Conservation (phyloP, 2,888 invertebrate genomes). For the Coremacera marginata region DNA sequence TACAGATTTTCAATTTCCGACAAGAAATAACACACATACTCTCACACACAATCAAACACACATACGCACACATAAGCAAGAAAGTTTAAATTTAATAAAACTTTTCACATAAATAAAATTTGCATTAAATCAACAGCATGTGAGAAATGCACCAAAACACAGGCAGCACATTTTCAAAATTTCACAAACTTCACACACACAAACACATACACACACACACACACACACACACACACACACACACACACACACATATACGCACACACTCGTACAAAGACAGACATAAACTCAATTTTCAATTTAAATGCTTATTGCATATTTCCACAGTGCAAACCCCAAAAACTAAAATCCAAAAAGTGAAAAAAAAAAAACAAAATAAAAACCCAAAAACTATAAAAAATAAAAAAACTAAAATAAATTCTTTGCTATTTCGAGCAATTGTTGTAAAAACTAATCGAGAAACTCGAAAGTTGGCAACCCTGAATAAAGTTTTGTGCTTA, state of each 20-base stretch:
- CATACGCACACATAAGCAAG: neutral
- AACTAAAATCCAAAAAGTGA: neutral
- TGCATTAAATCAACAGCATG: conserved; percentile 65
- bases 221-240: neutral
- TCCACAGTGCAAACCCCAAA: neutral
- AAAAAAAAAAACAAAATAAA: neutral
- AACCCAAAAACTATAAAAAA: no score
- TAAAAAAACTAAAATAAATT: neutral
- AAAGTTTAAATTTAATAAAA: conserved; percentile 62
- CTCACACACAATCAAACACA: neutral
- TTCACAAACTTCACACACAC: neutral
- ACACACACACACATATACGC: conserved; percentile 11
- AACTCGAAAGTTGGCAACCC: conserved; percentile 26
- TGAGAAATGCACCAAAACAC: conserved; percentile 42
- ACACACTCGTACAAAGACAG: conserved; percentile 1
- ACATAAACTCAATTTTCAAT: conserved; percentile 17
- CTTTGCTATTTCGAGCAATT: conserved; percentile 24
- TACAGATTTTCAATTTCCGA: conserved; percentile 61
- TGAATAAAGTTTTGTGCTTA: conserved; percentile 12
- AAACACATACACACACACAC: conserved; percentile 6
- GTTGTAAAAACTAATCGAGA: conserved; percentile 39
- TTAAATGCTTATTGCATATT: conserved; percentile 15
- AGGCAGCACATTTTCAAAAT: neutral
- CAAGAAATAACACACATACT: conserved; percentile 54
- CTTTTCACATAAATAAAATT: conserved; percentile 67